Base-by-base conservation (phyloP, 64 coral and sea anemone species). In the Stichodactyla helianthus region DNA sequence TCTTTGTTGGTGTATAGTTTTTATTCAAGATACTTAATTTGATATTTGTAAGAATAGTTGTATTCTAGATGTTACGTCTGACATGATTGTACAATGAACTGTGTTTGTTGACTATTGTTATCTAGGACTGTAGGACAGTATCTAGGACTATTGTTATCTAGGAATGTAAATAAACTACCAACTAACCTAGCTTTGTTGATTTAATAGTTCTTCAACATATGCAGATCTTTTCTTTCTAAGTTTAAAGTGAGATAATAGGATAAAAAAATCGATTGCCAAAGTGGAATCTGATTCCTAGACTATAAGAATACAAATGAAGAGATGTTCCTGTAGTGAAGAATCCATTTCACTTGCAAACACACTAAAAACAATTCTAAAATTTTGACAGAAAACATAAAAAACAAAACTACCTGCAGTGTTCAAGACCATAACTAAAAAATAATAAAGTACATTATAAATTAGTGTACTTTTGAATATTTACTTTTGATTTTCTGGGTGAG, bases 61-160 rank as follows among this genome's bases (percentile, higher is more conserved):
- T 54, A 52, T 28, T 52, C 51, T 53, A 82, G 12, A 12, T 84
- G 14, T 84, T 25, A 5, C 58, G 82, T 65, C 62, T 27, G 25
- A 4, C 4, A 74, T 28, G 7, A 74, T 74, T 74, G 68, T 74
- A n/a, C n/a, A n/a, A n/a, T n/a, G n/a, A 74, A 4, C 68, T 27
- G 27, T 74, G 62, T 23, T 65, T 65, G 19, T 65, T 65, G 7
- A 65, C n/a, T 65, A 65, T 0, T 74, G 68, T 74, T 23, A 6
- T 74, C 14, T 27, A 74, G 68, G 68, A 74, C 35, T 74, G 68
- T 74, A 74, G n/a, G n/a, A n/a, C n/a, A n/a, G n/a, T n/a, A n/a
- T n/a, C n/a, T n/a, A 26, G 25, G 25, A 31, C 68, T 31, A 31
- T 74, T 74, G 68, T 74, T 23, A 6, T 74, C 14, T 27, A 74